Conservation (phyloP, 2,888 invertebrate species). For the Allygus modestus region DNA sequence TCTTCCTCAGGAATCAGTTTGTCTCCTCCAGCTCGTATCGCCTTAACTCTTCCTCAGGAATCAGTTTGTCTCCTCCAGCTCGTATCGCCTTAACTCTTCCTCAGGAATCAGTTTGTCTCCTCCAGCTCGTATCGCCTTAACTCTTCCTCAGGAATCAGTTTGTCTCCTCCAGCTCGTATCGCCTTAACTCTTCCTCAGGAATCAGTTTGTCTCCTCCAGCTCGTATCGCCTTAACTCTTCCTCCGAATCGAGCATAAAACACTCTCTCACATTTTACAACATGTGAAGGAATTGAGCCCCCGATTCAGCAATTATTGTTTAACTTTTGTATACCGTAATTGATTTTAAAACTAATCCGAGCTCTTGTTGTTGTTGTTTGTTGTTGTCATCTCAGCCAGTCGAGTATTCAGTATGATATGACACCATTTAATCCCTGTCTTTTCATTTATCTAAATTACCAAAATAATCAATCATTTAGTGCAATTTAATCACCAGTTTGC, state of each 20-base stretch:
- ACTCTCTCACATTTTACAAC: not conserved
- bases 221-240: not conserved
- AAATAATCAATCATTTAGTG: no score
- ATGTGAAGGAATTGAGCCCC: not conserved
- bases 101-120: slow-evolving; percentile 18
- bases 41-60: slow-evolving; percentile 10
- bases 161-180: not conserved
- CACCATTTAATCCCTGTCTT: no score
- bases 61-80: slow-evolving; percentile 12
- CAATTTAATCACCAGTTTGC: no score
- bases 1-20: slow-evolving; percentile 10
- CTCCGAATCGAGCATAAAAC: not conserved
- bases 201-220: slow-evolving; percentile 17
- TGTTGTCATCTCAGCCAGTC: no score
- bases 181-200: slow-evolving; percentile 10
- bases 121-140: not conserved
- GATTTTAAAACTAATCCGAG: no score
- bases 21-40: not conserved
- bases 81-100: not conserved
- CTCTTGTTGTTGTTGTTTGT: no score
- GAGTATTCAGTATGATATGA: no score
- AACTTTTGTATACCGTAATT: no score
- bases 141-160: slow-evolving; percentile 10
- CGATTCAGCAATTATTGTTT: no score
- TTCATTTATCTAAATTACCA: no score